phyloP scores from a whole-genome alignment of 2,113 vertebrate species.

The Barbus barbus region DNA sequence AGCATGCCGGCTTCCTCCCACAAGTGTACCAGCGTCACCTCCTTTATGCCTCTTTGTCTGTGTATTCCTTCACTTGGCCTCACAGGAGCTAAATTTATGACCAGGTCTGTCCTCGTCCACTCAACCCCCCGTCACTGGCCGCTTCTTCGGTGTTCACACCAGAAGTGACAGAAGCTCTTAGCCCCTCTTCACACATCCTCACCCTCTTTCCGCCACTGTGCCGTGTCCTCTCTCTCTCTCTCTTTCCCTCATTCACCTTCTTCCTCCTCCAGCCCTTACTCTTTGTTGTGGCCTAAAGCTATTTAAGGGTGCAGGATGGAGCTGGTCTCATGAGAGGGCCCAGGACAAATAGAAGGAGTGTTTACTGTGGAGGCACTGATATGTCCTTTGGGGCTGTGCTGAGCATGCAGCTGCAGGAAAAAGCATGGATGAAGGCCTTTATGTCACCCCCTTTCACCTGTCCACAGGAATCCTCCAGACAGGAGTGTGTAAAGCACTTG shows the following conservation, averaged over 20 bases:
- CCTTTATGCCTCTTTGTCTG: constrained; percentile 25
- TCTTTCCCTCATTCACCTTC: constrained; percentile 44
- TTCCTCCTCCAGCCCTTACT: constrained; percentile 18
- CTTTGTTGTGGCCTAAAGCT: constrained; percentile 43
- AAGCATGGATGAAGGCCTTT: constrained; percentile 13
- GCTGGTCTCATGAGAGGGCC: constrained; percentile 47
- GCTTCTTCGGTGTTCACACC: constrained; percentile 65
- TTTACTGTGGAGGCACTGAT: constrained; percentile 52
- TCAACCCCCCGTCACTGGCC: constrained; percentile 19
- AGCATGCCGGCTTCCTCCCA: constrained; percentile 39
- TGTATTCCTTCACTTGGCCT: constrained; percentile 11
- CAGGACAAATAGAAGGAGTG: constrained; percentile 50
- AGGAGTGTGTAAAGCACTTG: background rate
- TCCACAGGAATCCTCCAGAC: background rate
- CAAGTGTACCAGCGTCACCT: constrained; percentile 51
- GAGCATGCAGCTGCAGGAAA: constrained; percentile 46
- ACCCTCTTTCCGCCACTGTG: constrained; percentile 24
- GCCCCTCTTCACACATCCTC: constrained; percentile 66
- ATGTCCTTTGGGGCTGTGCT: constrained; percentile 46
- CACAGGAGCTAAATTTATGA: constrained; percentile 47
- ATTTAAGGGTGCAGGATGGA: constrained; percentile 41
- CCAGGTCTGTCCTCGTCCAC: constrained; percentile 36
- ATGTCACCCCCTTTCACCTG: constrained; percentile 10
- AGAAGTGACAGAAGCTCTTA: constrained; percentile 73
- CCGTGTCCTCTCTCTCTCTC: constrained; percentile 50